A percentile compares a stretch with the other conserved stretches of the same genome.
These are phyloP conservation scores for Pedetes capensis DNA, from an alignment of 2,113 vertebrate genomes.

Conservation along the genomic window DNA sequence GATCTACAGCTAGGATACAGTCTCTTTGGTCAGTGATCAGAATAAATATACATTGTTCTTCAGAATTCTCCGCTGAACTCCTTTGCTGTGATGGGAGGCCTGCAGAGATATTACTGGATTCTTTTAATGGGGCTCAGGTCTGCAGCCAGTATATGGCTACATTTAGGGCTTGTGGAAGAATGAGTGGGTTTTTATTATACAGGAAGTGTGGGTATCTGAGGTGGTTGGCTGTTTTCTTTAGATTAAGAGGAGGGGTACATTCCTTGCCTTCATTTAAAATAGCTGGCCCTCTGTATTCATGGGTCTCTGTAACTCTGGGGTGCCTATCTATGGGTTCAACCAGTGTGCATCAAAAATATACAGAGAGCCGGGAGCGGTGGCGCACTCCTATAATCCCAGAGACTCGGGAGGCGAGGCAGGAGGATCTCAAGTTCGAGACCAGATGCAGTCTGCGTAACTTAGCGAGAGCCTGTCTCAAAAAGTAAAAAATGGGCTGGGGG, in stretches of 20 bases:
- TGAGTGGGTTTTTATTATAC: background rate
- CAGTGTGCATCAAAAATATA: background rate
- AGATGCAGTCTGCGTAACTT: too few species aligned
- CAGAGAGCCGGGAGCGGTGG: too few species aligned
- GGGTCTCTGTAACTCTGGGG: background rate
- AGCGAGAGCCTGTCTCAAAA: too few species aligned
- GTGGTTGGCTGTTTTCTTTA: background rate
- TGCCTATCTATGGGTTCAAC: background rate
- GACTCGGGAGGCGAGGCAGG: too few species aligned
- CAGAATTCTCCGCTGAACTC: background rate
- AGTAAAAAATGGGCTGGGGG: too few species aligned
- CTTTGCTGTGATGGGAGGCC: too few species aligned
- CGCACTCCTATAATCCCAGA: too few species aligned
- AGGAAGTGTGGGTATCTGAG: background rate
- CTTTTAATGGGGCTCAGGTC: background rate
- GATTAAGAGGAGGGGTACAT: background rate
- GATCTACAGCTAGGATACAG: background rate
- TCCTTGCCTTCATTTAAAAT: background rate
- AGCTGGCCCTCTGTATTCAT: background rate
- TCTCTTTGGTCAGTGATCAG: background rate
- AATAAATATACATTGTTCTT: conserved; percentile 53
- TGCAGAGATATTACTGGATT: background rate
- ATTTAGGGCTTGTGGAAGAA: background rate
- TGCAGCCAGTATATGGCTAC: too few species aligned
- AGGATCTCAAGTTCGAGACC: too few species aligned